A percentile compares a stretch with the other conserved stretches of the same genome.
Conservation (phyloP, 2,113 vertebrate genomes). For the Arenaria interpres region DNA sequence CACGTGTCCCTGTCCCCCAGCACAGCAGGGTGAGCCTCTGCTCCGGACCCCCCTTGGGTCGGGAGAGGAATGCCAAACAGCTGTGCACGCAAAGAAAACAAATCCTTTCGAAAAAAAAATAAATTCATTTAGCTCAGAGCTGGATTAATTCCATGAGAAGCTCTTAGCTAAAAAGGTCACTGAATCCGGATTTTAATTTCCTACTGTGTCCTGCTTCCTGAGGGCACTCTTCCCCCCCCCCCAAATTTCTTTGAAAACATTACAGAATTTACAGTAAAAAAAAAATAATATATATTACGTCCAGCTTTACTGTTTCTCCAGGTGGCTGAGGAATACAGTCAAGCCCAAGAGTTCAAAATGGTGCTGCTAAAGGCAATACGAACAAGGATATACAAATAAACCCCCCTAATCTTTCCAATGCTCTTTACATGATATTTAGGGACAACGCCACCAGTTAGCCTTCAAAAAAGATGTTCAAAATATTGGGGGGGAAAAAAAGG, state of each 20-base stretch:
- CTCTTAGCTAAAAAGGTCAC: not conserved
- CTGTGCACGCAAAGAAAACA: not conserved
- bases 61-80: not conserved
- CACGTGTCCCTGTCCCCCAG: accelerated
- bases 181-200: constrained; percentile 27
- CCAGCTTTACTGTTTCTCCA: not conserved
- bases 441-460: not conserved
- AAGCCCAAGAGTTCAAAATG: not conserved
- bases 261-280: not conserved
- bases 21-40: not conserved
- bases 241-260: not conserved
- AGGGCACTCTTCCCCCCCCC: accelerated
- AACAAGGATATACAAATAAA: not conserved
- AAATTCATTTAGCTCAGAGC: constrained; percentile 29
- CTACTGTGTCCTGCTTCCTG: not conserved
- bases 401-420: not conserved
- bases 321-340: not conserved
- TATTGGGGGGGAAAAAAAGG: not conserved
- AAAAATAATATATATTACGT: not conserved
- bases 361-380: not conserved
- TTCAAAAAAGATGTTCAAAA: not conserved
- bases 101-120: constrained; percentile 32
- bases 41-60: accelerated
- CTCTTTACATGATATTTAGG: not conserved
- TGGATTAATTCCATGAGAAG: constrained; percentile 32